A percentile compares a stretch with the other conserved stretches of the same genome.
phyloP scores from a whole-genome alignment of 1,140 invertebrate species.

The Lepidurus arcticus region DNA sequence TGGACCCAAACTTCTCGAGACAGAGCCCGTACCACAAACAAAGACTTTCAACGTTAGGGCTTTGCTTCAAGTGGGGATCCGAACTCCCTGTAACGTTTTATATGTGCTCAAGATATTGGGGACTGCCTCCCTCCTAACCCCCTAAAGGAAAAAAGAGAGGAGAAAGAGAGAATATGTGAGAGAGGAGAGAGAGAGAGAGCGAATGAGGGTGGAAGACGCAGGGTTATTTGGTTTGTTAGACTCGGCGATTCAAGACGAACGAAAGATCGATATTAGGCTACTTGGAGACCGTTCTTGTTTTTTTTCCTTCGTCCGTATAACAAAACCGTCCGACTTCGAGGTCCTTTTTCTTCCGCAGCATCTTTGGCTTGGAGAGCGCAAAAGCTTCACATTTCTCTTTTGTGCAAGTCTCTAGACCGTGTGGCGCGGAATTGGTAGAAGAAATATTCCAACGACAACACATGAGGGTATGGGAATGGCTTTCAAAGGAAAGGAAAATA shows the following conservation, averaged over 20 bases:
- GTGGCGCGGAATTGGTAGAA: neutral
- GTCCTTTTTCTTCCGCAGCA: neutral
- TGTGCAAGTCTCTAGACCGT: neutral
- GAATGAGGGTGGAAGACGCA: neutral
- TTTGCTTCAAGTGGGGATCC: neutral
- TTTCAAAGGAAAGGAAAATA: neutral
- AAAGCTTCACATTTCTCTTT: neutral
- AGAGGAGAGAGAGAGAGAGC: neutral
- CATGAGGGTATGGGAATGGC: neutral
- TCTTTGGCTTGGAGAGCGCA: neutral
- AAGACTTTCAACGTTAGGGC: neutral
- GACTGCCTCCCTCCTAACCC: neutral
- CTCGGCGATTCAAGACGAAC: neutral
- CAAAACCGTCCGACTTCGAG: neutral
- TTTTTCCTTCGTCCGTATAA: neutral
- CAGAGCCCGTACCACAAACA: neutral
- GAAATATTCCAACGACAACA: neutral
- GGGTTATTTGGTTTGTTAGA: neutral
- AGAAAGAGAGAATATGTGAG: neutral
- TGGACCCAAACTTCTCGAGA: neutral
- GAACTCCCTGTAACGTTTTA: neutral
- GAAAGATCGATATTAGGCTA: constrained; percentile 12
- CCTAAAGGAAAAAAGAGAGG: neutral
- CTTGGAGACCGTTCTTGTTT: neutral
- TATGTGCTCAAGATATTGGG: neutral